These are phyloP conservation scores for Cyphomyrus plagiostoma DNA, from an alignment of 2,113 vertebrate species.

Conservation along the genomic window DNA sequence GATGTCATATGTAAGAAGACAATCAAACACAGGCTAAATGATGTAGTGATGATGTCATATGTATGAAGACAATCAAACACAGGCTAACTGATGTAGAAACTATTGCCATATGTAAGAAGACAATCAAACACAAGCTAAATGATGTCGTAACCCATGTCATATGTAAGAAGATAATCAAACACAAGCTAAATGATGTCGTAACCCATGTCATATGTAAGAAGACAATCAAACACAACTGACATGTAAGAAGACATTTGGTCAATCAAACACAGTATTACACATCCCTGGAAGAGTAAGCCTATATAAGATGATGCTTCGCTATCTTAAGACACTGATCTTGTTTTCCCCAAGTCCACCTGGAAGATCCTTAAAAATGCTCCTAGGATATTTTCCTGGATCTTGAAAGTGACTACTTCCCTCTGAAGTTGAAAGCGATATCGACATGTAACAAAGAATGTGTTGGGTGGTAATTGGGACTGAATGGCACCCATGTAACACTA, in stretches of 20 bases:
- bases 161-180: not conserved
- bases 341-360: not conserved
- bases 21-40: not conserved
- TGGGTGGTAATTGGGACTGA: constrained; percentile 23
- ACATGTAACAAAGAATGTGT: constrained; percentile 10
- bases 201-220: not conserved
- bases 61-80: not conserved
- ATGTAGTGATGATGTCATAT: not conserved
- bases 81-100: not conserved
- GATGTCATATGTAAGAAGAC: not conserved
- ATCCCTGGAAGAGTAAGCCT: not conserved
- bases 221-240: not conserved
- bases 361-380: not conserved
- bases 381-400: constrained; percentile 8
- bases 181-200: not conserved
- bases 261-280: not conserved
- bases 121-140: not conserved
- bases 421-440: constrained; percentile 20
- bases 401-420: constrained; percentile 6
- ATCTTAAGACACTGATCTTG: constrained; percentile 5
- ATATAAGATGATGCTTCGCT: not conserved
- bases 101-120: not conserved
- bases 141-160: not conserved
- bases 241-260: not conserved
- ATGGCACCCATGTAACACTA: not conserved